These are phyloP conservation scores for Stegodyphus mimosarum DNA, from an alignment of 1,140 invertebrate species.

Conservation along the genomic window DNA sequence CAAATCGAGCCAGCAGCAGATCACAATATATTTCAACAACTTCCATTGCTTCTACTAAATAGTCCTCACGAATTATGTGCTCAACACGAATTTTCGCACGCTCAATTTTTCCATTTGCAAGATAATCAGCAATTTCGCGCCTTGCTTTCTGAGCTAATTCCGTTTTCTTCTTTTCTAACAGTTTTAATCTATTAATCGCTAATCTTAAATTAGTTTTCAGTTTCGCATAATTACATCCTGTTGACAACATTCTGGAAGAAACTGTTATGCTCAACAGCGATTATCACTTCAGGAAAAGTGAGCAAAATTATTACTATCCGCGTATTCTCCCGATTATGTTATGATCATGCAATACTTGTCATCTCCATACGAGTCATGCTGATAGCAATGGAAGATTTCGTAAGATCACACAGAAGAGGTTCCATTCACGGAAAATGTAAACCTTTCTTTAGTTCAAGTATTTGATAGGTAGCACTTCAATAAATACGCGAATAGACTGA, in stretches of 20 bases:
- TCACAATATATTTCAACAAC: conserved; percentile 99
- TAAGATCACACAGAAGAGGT: no score
- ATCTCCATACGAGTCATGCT: no score
- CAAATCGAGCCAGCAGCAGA: conserved; percentile 95
- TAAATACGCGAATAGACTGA: no score
- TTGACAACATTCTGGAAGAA: conserved; percentile 96
- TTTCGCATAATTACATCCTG: conserved; percentile 90
- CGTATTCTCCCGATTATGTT: no score
- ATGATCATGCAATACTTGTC: no score
- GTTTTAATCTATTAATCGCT: conserved; percentile 91
- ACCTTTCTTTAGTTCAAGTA: no score
- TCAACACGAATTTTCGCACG: conserved; percentile 95
- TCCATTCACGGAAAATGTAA: no score
- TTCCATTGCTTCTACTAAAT: conserved; percentile 99
- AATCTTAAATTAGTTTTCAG: conserved; percentile 95
- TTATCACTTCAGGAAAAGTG: no score
- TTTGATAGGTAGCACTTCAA: no score
- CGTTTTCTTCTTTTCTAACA: conserved; percentile 98
- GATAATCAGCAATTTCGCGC: conserved; percentile 97
- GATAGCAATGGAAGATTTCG: no score
- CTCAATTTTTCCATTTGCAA: conserved; percentile 89
- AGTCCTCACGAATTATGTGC: conserved; percentile 98
- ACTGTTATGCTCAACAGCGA: no score
- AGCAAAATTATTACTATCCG: no score
- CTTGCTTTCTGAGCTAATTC: conserved; percentile 95